Conservation (phyloP, 2,797 vertebrate species). For the Peromyscus aztecus region DNA sequence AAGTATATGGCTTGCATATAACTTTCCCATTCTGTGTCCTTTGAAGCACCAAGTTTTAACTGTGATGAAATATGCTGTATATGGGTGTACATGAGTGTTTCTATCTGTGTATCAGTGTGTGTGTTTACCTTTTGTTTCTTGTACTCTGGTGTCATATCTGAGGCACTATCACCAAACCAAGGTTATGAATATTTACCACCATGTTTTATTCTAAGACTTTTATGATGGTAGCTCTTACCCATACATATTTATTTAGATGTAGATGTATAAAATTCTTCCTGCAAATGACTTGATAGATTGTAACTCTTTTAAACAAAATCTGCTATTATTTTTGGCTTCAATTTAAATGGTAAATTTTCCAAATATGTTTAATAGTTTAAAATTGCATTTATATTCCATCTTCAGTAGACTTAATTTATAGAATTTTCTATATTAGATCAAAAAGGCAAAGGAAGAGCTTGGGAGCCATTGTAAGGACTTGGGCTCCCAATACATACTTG, state of each 20-base stretch:
- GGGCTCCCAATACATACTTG: not conserved
- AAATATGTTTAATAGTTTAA: not conserved
- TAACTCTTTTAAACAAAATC: conserved; percentile 7
- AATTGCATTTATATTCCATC: not conserved
- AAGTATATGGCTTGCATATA: not conserved
- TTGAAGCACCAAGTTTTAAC: not conserved
- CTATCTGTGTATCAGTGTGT: not conserved
- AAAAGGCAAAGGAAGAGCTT: not conserved
- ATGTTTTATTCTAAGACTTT: not conserved
- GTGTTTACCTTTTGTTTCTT: not conserved
- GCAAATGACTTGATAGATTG: not conserved
- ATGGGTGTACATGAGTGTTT: not conserved
- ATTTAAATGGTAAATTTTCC: conserved; percentile 12
- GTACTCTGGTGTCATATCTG: not conserved
- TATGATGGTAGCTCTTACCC: not conserved
- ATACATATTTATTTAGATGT: not conserved
- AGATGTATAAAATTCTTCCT: conserved; percentile 25
- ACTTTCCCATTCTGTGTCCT: not conserved
- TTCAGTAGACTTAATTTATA: not conserved
- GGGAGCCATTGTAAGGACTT: not conserved
- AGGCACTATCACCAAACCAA: not conserved
- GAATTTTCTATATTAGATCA: not conserved
- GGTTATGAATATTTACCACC: not conserved
- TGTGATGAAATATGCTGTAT: not conserved
- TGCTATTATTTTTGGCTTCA: conserved; percentile 25